These are phyloP conservation scores for Alfaro cultratus DNA, from an alignment of 2,797 vertebrate genomes.

Conservation along the genomic window DNA sequence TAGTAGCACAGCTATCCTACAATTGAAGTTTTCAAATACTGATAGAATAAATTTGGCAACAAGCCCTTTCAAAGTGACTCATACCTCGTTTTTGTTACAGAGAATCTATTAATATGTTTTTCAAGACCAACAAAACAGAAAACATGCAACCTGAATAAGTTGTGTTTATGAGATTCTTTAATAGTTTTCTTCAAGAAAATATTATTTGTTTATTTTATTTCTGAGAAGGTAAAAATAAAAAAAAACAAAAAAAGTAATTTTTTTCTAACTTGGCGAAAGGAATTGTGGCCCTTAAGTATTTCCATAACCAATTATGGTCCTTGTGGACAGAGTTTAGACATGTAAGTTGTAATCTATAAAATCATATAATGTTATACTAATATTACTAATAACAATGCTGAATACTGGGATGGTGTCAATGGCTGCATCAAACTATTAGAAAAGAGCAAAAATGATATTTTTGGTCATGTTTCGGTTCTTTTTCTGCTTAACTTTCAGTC, in stretches of 20 bases:
- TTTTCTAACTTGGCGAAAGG: too few species aligned
- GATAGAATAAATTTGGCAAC: too few species aligned
- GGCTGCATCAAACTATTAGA: neutral
- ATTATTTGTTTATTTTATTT: neutral
- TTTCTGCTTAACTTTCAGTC: neutral
- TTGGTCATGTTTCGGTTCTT: neutral
- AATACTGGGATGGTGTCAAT: neutral
- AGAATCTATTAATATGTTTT: neutral
- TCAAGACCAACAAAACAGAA: neutral
- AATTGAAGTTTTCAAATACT: too few species aligned
- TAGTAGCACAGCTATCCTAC: too few species aligned
- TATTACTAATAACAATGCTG: neutral
- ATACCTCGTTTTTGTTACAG: too few species aligned
- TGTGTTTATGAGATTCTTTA: neutral
- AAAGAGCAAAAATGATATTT: neutral
- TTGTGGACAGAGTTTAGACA: neutral
- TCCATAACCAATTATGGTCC: neutral
- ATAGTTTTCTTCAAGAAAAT: neutral
- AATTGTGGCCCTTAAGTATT: neutral
- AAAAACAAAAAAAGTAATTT: neutral
- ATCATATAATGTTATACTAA: neutral
- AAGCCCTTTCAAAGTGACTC: neutral
- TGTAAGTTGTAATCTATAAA: neutral
- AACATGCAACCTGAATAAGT: neutral
- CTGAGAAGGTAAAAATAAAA: neutral